Percentiles rank a stretch among this genome's conserved stretches.
Conservation (phyloP, 92 coral and sea anemone species). For the Parazoanthus swiftii region DNA sequence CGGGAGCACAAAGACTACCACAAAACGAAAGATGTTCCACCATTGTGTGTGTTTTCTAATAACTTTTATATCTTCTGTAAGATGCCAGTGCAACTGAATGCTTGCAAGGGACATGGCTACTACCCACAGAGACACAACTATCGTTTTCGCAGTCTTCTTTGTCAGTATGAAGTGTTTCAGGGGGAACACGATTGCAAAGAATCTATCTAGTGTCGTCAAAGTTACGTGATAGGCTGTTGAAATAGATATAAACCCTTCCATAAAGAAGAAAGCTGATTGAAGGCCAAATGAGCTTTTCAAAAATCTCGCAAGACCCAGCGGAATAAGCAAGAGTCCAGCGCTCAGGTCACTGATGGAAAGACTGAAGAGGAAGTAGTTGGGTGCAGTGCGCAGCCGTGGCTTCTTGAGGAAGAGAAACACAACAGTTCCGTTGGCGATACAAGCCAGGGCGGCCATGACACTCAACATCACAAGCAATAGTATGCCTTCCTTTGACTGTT, state of each 20-base stretch:
- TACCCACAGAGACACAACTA: conserved; percentile 58
- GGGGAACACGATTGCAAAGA: conserved; percentile 65
- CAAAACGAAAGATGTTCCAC: conserved; percentile 55
- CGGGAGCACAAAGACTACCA: conserved; percentile 64
- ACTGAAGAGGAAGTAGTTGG: conserved; percentile 13
- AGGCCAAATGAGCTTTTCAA: not conserved
- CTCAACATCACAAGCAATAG: not conserved
- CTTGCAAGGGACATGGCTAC: conserved; percentile 46
- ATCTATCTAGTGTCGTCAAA: conserved; percentile 63
- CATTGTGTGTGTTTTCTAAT: not conserved
- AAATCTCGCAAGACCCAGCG: not conserved
- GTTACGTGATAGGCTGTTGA: conserved; percentile 68
- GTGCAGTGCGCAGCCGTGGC: conserved; percentile 1
- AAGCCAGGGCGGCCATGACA: not conserved
- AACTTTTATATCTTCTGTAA: not conserved
- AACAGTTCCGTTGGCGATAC: not conserved
- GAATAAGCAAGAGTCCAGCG: conserved; percentile 3
- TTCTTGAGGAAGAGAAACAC: not conserved
- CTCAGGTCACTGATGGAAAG: conserved; percentile 20
- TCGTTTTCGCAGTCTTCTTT: conserved; percentile 42
- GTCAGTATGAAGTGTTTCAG: conserved; percentile 58
- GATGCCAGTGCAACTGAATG: conserved; percentile 52
- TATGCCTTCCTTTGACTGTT: not conserved
- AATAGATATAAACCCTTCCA: conserved; percentile 40
- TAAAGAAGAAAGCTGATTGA: not conserved